Conservation (phyloP, 2,888 invertebrate genomes). For the Nemapogon koenigi region DNA sequence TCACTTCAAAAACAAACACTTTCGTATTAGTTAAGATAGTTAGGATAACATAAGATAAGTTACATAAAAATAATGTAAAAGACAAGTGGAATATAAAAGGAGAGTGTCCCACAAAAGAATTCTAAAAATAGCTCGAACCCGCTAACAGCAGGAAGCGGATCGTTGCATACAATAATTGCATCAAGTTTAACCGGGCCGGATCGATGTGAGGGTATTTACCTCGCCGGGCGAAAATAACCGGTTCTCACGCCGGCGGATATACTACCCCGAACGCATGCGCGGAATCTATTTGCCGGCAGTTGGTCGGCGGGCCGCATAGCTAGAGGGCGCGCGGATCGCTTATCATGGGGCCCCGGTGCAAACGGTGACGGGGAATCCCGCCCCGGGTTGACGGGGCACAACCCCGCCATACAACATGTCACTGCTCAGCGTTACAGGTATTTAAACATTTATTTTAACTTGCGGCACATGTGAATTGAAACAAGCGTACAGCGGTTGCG, state of each 20-base stretch:
- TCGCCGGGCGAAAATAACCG: slow-evolving; percentile 63
- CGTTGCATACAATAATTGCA: slow-evolving; percentile 59
- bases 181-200: slow-evolving; percentile 59
- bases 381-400: slow-evolving; percentile 62
- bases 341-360: slow-evolving; percentile 59
- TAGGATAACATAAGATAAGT: too few species aligned
- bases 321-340: slow-evolving; percentile 50
- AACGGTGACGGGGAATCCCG: slow-evolving; percentile 64
- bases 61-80: too few species aligned
- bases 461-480: too few species aligned
- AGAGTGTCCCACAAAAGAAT: too few species aligned
- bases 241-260: slow-evolving; percentile 27
- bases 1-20: too few species aligned
- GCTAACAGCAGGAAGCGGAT: too few species aligned
- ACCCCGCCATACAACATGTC: slow-evolving; percentile 53
- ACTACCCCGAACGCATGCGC: slow-evolving; percentile 4
- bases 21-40: too few species aligned
- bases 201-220: slow-evolving; percentile 66
- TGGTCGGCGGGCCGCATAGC: slow-evolving; percentile 55
- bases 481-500: too few species aligned
- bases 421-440: slow-evolving; percentile 65
- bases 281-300: slow-evolving; percentile 27
- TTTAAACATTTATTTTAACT: neutral
- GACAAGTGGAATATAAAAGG: too few species aligned
- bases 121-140: too few species aligned